phyloP scores from a whole-genome alignment of 2,888 invertebrate species.

The Drosophila antonietae region DNA sequence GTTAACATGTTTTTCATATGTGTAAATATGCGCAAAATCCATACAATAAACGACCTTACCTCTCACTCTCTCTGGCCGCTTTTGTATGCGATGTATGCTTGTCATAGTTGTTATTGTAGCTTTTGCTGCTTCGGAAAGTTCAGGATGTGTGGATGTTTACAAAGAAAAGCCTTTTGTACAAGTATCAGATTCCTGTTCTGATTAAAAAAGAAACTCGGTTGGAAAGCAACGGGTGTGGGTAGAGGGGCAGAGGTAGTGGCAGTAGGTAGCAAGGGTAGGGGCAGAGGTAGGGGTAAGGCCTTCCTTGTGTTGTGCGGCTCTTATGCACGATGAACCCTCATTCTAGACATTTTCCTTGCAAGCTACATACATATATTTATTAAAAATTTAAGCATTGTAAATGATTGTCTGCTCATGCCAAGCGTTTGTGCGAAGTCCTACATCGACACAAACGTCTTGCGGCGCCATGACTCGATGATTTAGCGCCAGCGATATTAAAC shows the following conservation, averaged over 20 bases:
- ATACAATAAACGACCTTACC: slow-evolving; percentile 49
- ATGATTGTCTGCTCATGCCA: slow-evolving; percentile 71
- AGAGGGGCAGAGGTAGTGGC: neutral
- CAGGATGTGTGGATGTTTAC: slow-evolving; percentile 76
- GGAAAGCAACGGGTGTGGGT: slow-evolving; percentile 8
- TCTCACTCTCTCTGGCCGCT: neutral
- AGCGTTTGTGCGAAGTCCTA: slow-evolving; percentile 43
- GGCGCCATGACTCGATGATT: slow-evolving; percentile 73
- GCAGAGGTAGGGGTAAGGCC: neutral
- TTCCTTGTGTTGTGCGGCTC: slow-evolving; percentile 5
- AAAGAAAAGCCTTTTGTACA: slow-evolving; percentile 80
- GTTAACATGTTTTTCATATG: slow-evolving; percentile 78
- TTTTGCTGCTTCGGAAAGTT: slow-evolving; percentile 70
- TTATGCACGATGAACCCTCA: slow-evolving; percentile 18
- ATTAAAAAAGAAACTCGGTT: slow-evolving; percentile 64
- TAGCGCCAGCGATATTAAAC: slow-evolving; percentile 62
- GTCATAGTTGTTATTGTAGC: slow-evolving; percentile 55
- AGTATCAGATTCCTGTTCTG: slow-evolving; percentile 79
- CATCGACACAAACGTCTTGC: slow-evolving; percentile 47
- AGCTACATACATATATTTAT: slow-evolving; percentile 64
- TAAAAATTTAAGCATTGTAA: slow-evolving; percentile 77
- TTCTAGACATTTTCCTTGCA: slow-evolving; percentile 26
- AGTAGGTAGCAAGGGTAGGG: slow-evolving; percentile 2
- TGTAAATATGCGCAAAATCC: slow-evolving; percentile 78
- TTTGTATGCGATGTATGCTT: slow-evolving; percentile 19